Conservation (phyloP, 2,113 vertebrate genomes). For the Cromileptes altivelis region DNA sequence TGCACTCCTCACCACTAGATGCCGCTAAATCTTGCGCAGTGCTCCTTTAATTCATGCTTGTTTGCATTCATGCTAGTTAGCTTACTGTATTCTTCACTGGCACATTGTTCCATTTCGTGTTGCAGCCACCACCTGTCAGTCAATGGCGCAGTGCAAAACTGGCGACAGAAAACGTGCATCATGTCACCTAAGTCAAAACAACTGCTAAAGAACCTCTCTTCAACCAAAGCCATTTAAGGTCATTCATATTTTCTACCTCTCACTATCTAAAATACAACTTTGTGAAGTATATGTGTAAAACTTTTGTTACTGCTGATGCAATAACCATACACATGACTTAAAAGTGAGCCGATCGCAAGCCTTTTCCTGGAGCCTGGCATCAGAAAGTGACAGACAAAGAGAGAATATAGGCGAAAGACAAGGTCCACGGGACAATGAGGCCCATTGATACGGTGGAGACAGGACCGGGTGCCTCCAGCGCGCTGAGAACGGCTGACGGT, state of each 20-base stretch:
- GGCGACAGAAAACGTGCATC: too few relatives aligned
- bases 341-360: slow-evolving; percentile 11
- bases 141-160: too few relatives aligned
- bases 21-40: too few relatives aligned
- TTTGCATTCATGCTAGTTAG: neutral
- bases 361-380: slow-evolving; percentile 51
- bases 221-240: neutral
- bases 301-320: neutral
- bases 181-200: too few relatives aligned
- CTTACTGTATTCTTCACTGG: neutral
- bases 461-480: slow-evolving; percentile 76
- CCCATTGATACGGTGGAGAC: slow-evolving; percentile 81
- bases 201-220: too few relatives aligned
- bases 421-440: slow-evolving; percentile 74
- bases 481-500: slow-evolving; percentile 65
- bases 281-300: neutral
- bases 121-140: too few relatives aligned
- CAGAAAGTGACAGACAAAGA: slow-evolving; percentile 48
- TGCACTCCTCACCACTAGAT: too few relatives aligned
- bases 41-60: neutral
- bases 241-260: neutral
- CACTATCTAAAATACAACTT: neutral
- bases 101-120: too few relatives aligned
- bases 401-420: slow-evolving; percentile 55
- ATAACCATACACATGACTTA: slow-evolving; percentile 9